Evolutionary conservation across 2,888 invertebrate species (phyloP).

Genomic region (Cremastinae sp.): DNA sequence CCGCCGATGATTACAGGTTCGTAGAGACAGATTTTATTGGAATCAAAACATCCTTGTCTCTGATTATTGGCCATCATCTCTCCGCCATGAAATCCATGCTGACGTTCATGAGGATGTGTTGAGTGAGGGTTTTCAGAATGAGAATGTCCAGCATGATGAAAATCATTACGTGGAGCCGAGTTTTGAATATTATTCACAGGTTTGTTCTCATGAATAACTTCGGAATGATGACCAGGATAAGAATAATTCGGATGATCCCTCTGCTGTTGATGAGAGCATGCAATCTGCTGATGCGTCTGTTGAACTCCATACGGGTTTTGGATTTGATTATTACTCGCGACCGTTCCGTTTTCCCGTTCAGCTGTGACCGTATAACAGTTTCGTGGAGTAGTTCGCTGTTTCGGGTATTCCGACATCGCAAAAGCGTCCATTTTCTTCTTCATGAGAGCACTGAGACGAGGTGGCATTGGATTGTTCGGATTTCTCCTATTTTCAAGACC

Average conservation of each 20-base stretch:
- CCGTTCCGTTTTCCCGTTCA: constrained; percentile 65
- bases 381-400: constrained; percentile 20
- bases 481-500: constrained; percentile 72
- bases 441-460: constrained; percentile 13
- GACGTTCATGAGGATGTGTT: neutral
- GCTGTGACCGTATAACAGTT: constrained; percentile 59
- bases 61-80: neutral
- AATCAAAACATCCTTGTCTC: constrained; percentile 39
- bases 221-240: neutral
- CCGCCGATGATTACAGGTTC: constrained; percentile 72
- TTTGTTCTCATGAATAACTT: neutral
- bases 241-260: constrained; percentile 1
- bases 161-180: neutral
- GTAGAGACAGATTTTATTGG: constrained; percentile 49
- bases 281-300: neutral
- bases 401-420: constrained; percentile 46
- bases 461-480: constrained; percentile 64
- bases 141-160: neutral
- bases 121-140: too few species aligned
- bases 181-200: constrained; percentile 37
- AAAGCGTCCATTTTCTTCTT: constrained; percentile 36
- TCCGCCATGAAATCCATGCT: neutral
- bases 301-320: constrained; percentile 4
- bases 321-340: constrained; percentile 29
- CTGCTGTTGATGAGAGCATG: neutral